Evolutionary conservation across 53 echinoderm and acorn worm genomes (phyloP).

Genomic region (Patiria pectinifera): DNA sequence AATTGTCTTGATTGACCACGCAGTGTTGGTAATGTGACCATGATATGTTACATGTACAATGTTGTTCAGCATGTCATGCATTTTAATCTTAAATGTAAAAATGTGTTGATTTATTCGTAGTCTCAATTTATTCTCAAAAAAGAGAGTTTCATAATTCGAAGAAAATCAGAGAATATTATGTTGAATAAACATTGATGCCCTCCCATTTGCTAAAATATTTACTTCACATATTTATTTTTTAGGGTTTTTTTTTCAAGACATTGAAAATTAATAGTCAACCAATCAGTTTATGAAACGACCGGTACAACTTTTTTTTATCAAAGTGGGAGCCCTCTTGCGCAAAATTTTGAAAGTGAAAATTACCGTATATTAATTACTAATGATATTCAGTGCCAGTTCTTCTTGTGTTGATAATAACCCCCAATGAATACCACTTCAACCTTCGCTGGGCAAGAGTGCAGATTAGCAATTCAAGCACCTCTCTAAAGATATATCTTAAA

Average conservation of each 20-base stretch:
- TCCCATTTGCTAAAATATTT: no score
- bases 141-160: neutral
- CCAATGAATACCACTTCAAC: neutral
- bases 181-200: no score
- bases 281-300: no score
- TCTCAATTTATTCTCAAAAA: neutral
- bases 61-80: neutral
- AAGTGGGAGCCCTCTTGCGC: no score
- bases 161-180: no score
- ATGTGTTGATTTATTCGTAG: neutral
- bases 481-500: neutral
- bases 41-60: neutral
- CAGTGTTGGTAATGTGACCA: neutral
- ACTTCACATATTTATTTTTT: no score
- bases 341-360: no score
- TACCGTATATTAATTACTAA: no score
- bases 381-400: no score
- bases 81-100: neutral
- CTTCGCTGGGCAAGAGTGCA: neutral
- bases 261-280: no score
- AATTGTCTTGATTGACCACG: neutral
- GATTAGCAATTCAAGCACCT: constrained; percentile 19
- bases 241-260: no score
- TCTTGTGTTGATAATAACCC: neutral
- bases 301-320: no score